Evolutionary conservation across 2,113 vertebrate genomes (phyloP).

Genomic region (Ornithorhynchus anatinus): DNA sequence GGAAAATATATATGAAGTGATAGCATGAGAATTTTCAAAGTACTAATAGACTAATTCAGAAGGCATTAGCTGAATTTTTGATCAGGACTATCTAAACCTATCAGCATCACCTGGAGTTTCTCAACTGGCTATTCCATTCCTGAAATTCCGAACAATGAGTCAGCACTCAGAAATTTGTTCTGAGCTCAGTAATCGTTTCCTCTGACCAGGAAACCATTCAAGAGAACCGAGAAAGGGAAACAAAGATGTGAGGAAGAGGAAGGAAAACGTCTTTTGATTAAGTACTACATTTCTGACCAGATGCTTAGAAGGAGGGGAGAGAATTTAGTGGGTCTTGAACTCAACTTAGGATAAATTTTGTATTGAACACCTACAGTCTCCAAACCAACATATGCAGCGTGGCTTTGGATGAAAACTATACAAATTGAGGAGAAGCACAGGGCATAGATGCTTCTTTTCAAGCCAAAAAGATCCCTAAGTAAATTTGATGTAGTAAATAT

Average conservation of each 20-base stretch:
- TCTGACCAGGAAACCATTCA: too few species aligned
- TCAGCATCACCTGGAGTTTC: slow-evolving; percentile 35
- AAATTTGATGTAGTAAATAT: neutral
- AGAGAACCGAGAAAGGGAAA: too few species aligned
- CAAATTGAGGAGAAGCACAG: neutral
- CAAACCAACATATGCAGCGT: too few species aligned
- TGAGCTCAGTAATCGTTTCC: neutral
- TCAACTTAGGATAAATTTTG: too few species aligned
- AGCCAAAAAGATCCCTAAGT: neutral
- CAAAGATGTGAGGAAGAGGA: neutral
- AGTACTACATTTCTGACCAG: too few species aligned
- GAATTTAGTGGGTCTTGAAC: too few species aligned
- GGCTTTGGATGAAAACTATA: too few species aligned
- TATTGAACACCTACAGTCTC: too few species aligned
- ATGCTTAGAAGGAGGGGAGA: too few species aligned
- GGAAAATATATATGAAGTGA: slow-evolving; percentile 60
- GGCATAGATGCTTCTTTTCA: neutral
- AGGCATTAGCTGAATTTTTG: slow-evolving; percentile 52
- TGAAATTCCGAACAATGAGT: slow-evolving; percentile 39
- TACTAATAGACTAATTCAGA: slow-evolving; percentile 59
- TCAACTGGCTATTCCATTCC: slow-evolving; percentile 26
- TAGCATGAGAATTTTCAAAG: slow-evolving; percentile 65
- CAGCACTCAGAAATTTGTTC: neutral
- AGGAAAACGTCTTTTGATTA: neutral
- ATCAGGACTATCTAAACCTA: slow-evolving; percentile 46